Evolutionary conservation across 30 jellyfish, hydroid and myxozoan genomes (phyloP), one percentile per base, ranked within the genome.

Genomic region (Phacellophora camtschatica): DNA sequence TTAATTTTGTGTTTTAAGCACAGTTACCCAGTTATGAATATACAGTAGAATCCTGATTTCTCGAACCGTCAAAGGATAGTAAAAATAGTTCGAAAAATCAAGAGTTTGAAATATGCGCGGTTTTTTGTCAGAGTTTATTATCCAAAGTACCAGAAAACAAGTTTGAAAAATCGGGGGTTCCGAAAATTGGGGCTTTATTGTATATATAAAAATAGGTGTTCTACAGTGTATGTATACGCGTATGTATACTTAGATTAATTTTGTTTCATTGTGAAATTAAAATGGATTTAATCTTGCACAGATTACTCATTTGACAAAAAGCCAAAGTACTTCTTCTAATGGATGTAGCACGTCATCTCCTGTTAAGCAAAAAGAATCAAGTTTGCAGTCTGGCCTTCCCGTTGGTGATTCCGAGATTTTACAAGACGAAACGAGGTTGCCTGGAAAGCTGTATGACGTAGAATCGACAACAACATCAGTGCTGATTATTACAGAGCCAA

Each of bases 401-500:
- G 24, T 4, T 5, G 30, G 25, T n/a, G 67, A 37, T 4, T 19
- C 62, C 54, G 63, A 33, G 45, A 22, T 39, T 8, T 15, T 11
- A 15, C 1, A 35, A 18, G n/a, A 19, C 29, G 33, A 29, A 11
- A 24, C 29, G 33, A 15, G 39, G 22, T 34, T 55, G 23, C 89
- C 86, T 37, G 97, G 89, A 35, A 84, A 67, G 49, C 79, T 72
- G 29, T 69, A 77, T 16, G 83, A 82, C 39, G 83, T 74, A 22
- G 96, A 85, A 22, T 56, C 93, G 4, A 88, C 90, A 13, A 13
- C 74, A 62, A 57, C 95, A 11, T 57, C 95, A 12, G 84, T 65
- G 7, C 62, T 93, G 78, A 48, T 81, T n/a, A 76, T 85, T 13
- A 63, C 97, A 36, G 99, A 93, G 51, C 99, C 99, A 1, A 74